These are phyloP conservation scores for Triops longicaudatus DNA, from an alignment of 1,140 invertebrate genomes.

Conservation along the genomic window DNA sequence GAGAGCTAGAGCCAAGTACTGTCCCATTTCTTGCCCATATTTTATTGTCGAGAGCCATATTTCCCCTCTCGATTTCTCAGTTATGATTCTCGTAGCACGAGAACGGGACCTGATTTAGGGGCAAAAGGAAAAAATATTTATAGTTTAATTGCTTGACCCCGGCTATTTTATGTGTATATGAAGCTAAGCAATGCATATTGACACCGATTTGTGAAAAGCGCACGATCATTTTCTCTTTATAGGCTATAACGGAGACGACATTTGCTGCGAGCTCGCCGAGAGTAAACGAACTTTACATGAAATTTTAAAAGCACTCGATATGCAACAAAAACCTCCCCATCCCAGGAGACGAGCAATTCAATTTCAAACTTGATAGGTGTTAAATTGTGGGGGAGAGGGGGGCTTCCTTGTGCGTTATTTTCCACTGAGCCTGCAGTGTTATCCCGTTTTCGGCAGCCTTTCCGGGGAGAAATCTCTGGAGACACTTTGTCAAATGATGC, in stretches of 20 bases:
- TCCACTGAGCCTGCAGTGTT: slow-evolving; percentile 6
- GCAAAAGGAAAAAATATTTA: no score
- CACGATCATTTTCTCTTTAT: background rate
- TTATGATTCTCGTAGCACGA: no score
- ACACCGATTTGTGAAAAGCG: background rate
- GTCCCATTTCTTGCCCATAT: background rate
- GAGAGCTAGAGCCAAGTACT: background rate
- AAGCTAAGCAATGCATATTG: no score
- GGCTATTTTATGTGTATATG: no score
- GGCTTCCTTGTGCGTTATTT: background rate
- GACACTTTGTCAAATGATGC: slow-evolving; percentile 15
- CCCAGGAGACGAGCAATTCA: background rate
- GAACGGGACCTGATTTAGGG: no score
- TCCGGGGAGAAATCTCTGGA: background rate
- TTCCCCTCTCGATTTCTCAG: no score
- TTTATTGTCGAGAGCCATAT: background rate
- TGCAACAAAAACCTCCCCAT: background rate
- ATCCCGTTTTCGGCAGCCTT: background rate
- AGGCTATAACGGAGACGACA: background rate
- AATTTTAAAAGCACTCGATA: background rate
- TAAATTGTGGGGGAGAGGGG: background rate
- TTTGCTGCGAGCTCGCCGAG: background rate
- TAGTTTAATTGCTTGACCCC: no score
- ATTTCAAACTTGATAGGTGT: slow-evolving; percentile 10
- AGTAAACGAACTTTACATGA: background rate